Base-by-base conservation (phyloP, 1,140 invertebrate species). In the Piezodorus guildinii region DNA sequence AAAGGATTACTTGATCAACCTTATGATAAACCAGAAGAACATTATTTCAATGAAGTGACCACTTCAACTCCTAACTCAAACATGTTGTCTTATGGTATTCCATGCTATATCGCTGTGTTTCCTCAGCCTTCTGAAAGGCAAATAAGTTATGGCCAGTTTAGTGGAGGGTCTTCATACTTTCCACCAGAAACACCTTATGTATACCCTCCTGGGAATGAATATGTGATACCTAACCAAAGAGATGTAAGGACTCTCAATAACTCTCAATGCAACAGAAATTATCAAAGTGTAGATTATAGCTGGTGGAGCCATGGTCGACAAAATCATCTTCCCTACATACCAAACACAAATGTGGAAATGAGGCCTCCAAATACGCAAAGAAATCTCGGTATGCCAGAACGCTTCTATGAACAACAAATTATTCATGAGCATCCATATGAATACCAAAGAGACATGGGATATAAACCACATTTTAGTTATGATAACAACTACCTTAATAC, bases 1-100 rank as follows among this genome's bases (percentile, higher is more conserved):
- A 56, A 56, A 56, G 52, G 52, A 16, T 25, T 56, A 25, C 23
- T 56, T 23, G 52, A 56, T 56, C 14, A 23, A 56, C 23, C 52
- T 10, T 56, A 16, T 8, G 52, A 56, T 6, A 56, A 56, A 15
- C 15, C 19, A 10, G 17, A 23, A 16, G 52, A 56, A 1, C 17
- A 16, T 23, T 16, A 56, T 10, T 56, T 23, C 15, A 21, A 15
- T 25, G 23, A 56, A 23, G 15, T 15, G 15, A 56, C 52, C 25
- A 10, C 46, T 19, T 17, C n/a, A 5, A 49, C 3, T 49, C 46
- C n/a, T 19, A 56, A 56, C 27, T 15, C 15, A 23, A 56, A 56
- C 23, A 21, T 23, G 15, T 15, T 23, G 17, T 23, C 17, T 1
- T 56, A 56, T 25, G 23, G 15, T 23, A 23, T 56, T 6, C 52